Base-by-base conservation (phyloP, 2,888 invertebrate species). In the Chesias legatella region DNA sequence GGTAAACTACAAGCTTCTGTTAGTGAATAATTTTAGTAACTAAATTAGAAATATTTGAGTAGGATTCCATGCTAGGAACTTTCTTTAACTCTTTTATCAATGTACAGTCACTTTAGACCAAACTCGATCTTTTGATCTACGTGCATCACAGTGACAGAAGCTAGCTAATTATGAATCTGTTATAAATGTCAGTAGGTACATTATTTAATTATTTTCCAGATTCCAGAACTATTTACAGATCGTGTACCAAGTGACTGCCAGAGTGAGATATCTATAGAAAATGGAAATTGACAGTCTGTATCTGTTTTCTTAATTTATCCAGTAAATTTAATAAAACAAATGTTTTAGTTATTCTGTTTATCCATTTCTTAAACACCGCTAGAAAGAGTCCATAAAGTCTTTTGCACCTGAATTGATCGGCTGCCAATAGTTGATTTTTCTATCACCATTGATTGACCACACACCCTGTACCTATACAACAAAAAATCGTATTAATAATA, bases 221-320 rank as follows among this genome's bases (percentile, higher is more conserved):
- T 88, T 51, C 86, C 88, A 17, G 86, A 88, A 57, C 60, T 88
- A 39, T 88, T 88, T 58, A 86, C 88, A 23, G 88, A 88, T 51
- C 67, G 84, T 52, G 81, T 85, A 34, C 85, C 86, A 1, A 88
- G 86, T 52, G 88, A 88, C 44, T 88, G 88, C 49, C 83, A 85
- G 64, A 86, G 86, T 58, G 86, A 88, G 63, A 41, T 83, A 49
- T 78, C 79, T 20, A 59, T 75, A 54, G 78, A 85, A 60, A 79
- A 84, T 43, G 65, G 51, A 57, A 77, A 75, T 57, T 76, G 63
- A 68, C 39, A 50, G 10, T 11, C 27, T 32, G 37, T 51, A 34
- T 9, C n/a, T 33, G 60, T 61, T 63, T 60, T 22, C 38, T 56
- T 53, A 26, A 39, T 42, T 52, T 53, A 42, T 52, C 13, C 13